Base-by-base conservation (phyloP, 2,888 invertebrate genomes). In the Dermolepida albohirtum region DNA sequence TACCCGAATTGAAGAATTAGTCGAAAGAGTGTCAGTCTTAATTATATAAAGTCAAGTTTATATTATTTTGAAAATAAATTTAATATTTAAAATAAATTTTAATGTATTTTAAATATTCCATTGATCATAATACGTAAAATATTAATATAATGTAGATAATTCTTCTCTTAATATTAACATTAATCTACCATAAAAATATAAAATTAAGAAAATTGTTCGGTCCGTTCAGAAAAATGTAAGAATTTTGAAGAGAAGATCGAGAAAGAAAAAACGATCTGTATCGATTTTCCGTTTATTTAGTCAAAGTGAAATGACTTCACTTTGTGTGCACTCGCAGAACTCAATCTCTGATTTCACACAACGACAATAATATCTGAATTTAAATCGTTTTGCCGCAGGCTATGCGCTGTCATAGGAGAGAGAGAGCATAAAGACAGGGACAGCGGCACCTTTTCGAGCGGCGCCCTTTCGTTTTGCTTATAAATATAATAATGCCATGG, bases 341-440 rank as follows among this genome's bases (percentile, higher is more conserved):
- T 78, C 78, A 79, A 77, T 79, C 78, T 80, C 76, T 77, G 78
- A 81, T 81, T 81, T 80, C 79, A 80, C 80, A 79, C 79, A 77
- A 77, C 77, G 80, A 80, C 81, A 82, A 82, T 82, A 79, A 80
- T 79, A 80, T 80, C 78, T 79, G 78, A 80, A 82, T 82, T 81
- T 80, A 82, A 81, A 82, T 81, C 78, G 79, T 66, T 69, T 66
- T 29, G 69, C 66, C 55, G 47, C 39, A 4, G 39, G 69, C 41
- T 11, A 22, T 59, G 27, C 41, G 50, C 34, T 41, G 44, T 27
- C 6, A 47, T 47, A 29, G 47, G 66, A 27, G 47, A 22, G 64
- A n/a, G 64, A 64, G 52, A 50, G n/a, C 43, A 16, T 43, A n/a
- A 41, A 50, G 50, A 63, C 34, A 50, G 59, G 59, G 16, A 11